Percentiles rank a stretch among this genome's conserved stretches.
phyloP scores from a whole-genome alignment of 2,888 invertebrate genomes.

The Dorcus parallelipipedus region DNA sequence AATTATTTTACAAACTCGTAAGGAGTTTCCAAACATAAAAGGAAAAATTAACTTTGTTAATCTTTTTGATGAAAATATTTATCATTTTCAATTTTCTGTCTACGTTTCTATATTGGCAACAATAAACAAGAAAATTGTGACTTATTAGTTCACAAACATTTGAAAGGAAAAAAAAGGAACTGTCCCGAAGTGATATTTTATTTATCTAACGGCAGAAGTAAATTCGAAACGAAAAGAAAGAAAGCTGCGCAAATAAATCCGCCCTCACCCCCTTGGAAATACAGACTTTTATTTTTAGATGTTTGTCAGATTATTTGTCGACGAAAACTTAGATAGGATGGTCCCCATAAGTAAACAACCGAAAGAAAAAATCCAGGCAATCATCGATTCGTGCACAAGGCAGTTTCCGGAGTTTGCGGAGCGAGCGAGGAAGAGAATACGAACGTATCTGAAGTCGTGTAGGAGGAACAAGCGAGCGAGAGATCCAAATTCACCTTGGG shows the following conservation, averaged over 20 bases:
- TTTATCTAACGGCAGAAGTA: no score
- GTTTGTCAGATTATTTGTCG: constrained; percentile 95
- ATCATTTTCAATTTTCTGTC: no score
- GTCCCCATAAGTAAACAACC: constrained; percentile 97
- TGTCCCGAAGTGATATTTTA: no score
- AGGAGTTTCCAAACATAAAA: background rate
- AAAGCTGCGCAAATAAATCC: background rate
- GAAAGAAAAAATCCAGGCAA: constrained; percentile 96
- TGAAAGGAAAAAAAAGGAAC: background rate
- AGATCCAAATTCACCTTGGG: constrained; percentile 78
- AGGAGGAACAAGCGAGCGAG: constrained; percentile 89
- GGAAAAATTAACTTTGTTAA: background rate
- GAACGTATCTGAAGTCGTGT: constrained; percentile 94
- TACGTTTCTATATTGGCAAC: no score
- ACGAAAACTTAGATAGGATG: constrained; percentile 93
- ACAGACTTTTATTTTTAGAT: constrained; percentile 63
- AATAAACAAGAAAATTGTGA: no score
- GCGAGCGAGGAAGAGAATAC: constrained; percentile 87
- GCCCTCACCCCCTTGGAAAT: background rate
- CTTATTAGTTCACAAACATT: no score
- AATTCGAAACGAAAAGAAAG: background rate
- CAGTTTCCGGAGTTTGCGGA: constrained; percentile 97
- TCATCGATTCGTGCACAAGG: constrained; percentile 93
- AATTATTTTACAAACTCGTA: background rate
- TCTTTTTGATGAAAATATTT: background rate